Percentiles rank a stretch among this genome's conserved stretches.
Evolutionary conservation across 1,140 invertebrate genomes (phyloP).

Genomic region (Armadillidium nasatum): DNA sequence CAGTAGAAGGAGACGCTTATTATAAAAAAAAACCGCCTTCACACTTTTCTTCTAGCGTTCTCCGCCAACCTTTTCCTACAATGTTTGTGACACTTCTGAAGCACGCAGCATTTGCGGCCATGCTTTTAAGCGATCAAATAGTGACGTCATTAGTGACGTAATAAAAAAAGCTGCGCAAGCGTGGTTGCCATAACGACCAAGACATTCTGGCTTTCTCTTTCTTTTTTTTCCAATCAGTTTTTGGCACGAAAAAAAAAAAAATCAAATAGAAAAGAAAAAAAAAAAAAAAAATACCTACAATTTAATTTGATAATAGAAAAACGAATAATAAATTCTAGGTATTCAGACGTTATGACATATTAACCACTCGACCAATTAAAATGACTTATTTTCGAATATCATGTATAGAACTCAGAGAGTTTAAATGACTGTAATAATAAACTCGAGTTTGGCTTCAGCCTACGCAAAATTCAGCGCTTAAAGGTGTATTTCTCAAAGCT

Average conservation of each 20-base stretch:
- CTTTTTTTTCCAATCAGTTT: background rate
- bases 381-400: no score
- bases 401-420: no score
- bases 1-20: background rate
- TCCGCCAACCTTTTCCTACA: background rate
- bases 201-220: background rate
- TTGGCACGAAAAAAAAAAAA: no score
- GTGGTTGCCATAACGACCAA: background rate
- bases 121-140: background rate
- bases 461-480: no score
- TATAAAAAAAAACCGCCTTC: background rate
- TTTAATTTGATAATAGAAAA: background rate
- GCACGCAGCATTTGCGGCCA: background rate
- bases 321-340: background rate
- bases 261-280: no score
- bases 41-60: background rate
- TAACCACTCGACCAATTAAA: no score
- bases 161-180: background rate
- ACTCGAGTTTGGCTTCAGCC: no score
- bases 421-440: no score
- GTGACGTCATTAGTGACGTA: background rate
- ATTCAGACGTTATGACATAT: no score
- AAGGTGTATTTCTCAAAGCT: no score
- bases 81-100: background rate
- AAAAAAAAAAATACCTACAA: background rate